These are phyloP conservation scores for Vespertilio murinus DNA, from an alignment of 2,797 vertebrate genomes.

Conservation along the genomic window DNA sequence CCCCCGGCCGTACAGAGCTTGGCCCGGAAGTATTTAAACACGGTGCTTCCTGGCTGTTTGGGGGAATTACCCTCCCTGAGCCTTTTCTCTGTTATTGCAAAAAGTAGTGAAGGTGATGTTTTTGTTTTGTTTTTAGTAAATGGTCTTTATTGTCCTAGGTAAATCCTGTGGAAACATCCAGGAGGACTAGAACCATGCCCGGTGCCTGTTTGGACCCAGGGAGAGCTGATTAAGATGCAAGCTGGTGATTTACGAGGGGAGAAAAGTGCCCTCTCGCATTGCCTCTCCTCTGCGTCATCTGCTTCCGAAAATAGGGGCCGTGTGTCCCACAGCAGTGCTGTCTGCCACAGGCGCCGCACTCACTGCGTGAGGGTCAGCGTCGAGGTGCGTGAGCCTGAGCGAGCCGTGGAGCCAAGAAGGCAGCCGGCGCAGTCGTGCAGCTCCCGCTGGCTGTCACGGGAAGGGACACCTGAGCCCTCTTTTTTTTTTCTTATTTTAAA, in stretches of 20 bases:
- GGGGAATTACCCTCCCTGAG: background rate
- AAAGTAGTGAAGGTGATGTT: background rate
- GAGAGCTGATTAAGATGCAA: background rate
- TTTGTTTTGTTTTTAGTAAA: background rate
- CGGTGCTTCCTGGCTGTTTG: background rate
- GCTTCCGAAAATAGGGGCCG: constrained; percentile 53
- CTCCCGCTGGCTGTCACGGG: background rate
- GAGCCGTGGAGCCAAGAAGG: background rate
- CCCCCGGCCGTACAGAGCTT: background rate
- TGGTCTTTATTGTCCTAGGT: background rate
- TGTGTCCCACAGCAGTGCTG: constrained; percentile 31
- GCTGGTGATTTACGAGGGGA: constrained; percentile 14
- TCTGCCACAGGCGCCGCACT: constrained; percentile 41
- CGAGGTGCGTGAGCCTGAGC: background rate
- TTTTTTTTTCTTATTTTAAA: too few species aligned
- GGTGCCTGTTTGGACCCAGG: background rate
- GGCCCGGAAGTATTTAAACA: background rate
- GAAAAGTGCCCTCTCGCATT: constrained; percentile 43
- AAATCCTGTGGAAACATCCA: background rate
- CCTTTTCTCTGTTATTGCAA: background rate
- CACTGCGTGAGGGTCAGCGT: background rate
- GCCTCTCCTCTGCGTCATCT: constrained; percentile 54
- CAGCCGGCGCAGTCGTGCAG: too few species aligned
- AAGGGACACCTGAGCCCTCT: background rate
- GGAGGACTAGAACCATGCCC: background rate